Evolutionary conservation across 1,140 invertebrate species (phyloP).

Genomic region (Drosophila kepulauana): DNA sequence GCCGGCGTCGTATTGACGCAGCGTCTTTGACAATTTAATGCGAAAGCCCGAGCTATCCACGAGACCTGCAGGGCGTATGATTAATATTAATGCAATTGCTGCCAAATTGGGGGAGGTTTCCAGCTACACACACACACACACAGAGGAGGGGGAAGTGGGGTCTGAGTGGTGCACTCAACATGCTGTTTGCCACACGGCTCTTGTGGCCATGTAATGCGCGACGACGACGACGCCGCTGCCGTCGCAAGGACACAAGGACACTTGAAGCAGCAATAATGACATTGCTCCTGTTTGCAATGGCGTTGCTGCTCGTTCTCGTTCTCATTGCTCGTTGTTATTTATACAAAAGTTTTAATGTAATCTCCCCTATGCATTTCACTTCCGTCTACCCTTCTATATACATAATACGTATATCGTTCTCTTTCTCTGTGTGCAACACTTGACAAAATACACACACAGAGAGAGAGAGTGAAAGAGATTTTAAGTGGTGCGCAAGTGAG

Average conservation of each 20-base stretch:
- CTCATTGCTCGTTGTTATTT: slow-evolving; percentile 47
- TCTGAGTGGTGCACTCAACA: slow-evolving; percentile 40
- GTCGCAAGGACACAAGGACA: slow-evolving; percentile 30
- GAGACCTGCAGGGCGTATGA: slow-evolving; percentile 86
- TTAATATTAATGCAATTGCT: slow-evolving; percentile 41
- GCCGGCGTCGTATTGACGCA: slow-evolving; percentile 95
- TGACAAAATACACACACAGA: background rate
- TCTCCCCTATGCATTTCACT: slow-evolving; percentile 34
- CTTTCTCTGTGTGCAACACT: slow-evolving; percentile 8
- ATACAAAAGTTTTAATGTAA: slow-evolving; percentile 60
- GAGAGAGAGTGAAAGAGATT: background rate
- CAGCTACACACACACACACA: too few relatives aligned
- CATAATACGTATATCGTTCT: background rate
- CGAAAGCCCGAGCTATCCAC: slow-evolving; percentile 96
- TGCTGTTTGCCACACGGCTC: slow-evolving; percentile 22
- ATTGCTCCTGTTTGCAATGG: slow-evolving; percentile 31
- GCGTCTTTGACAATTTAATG: slow-evolving; percentile 89
- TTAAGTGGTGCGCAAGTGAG: background rate
- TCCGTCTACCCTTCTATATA: background rate
- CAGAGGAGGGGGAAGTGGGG: background rate
- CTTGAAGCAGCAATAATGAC: slow-evolving; percentile 58
- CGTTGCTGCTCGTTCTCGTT: background rate
- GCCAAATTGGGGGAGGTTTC: slow-evolving; percentile 13
- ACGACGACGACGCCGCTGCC: slow-evolving; percentile 23
- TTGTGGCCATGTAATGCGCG: slow-evolving; percentile 46